Evolutionary conservation across 2,797 vertebrate genomes (phyloP).

Genomic region (Brotogeris chrysoptera): DNA sequence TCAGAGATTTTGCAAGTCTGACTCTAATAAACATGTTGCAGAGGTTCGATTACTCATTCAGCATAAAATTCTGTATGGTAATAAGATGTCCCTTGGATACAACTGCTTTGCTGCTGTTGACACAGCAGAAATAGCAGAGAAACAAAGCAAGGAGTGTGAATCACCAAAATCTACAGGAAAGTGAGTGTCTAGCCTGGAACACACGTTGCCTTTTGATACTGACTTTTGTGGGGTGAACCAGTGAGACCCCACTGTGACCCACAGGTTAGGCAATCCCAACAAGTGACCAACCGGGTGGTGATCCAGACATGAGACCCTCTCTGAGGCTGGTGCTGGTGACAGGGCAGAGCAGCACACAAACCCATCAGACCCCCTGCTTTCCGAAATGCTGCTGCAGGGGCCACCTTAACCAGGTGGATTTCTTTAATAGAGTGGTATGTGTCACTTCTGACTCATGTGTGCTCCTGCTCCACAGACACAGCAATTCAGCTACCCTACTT

Average conservation of each 20-base stretch:
- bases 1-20: not conserved
- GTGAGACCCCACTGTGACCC: accelerated
- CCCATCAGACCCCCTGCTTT: accelerated
- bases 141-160: not conserved
- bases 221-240: not conserved
- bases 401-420: not conserved
- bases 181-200: not conserved
- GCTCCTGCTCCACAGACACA: not conserved
- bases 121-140: not conserved
- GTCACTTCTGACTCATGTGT: not conserved
- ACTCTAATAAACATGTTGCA: not conserved
- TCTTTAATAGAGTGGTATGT: not conserved
- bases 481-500: not conserved
- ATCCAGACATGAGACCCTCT: not conserved
- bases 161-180: not conserved
- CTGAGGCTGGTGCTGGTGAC: accelerated
- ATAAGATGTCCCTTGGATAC: not conserved
- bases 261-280: not conserved
- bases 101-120: not conserved
- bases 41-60: not conserved
- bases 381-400: not conserved
- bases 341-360: not conserved
- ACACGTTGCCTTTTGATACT: not conserved
- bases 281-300: not conserved
- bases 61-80: not conserved